Percentiles rank a stretch among this genome's conserved stretches.
phyloP scores from a whole-genome alignment of 2,888 invertebrate species.

The Melanophora roralis region DNA sequence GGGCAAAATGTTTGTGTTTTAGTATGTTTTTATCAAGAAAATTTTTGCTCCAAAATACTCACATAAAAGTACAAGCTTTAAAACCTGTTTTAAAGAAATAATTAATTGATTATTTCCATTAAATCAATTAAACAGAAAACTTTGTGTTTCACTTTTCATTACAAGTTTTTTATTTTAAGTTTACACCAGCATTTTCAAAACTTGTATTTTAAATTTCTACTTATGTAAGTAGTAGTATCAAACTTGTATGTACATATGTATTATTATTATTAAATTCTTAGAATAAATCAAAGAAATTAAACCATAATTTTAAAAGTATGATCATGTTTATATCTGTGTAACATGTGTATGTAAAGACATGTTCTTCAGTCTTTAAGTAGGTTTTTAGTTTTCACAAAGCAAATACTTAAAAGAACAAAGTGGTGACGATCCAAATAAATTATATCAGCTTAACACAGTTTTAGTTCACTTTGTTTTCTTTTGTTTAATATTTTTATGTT shows the following conservation, averaged over 20 bases:
- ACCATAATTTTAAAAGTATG: not conserved
- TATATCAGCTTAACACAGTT: constrained; percentile 33
- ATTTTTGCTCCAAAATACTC: too few species aligned
- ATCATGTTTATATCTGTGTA: not conserved
- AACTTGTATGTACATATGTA: too few species aligned
- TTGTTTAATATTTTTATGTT: not conserved
- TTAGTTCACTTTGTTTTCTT: constrained; percentile 4
- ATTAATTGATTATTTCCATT: not conserved
- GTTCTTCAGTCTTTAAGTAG: constrained; percentile 28
- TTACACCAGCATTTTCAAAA: not conserved
- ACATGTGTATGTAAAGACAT: not conserved
- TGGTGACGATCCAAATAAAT: constrained; percentile 45
- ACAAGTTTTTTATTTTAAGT: not conserved
- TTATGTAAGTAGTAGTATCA: too few species aligned
- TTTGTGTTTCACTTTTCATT: not conserved
- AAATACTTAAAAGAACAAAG: not conserved
- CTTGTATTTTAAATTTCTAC: too few species aligned
- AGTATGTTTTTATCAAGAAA: too few species aligned
- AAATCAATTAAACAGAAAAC: not conserved
- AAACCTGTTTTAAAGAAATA: not conserved
- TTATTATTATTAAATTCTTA: constrained; percentile 28
- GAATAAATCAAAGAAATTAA: constrained; percentile 11
- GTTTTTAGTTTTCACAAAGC: constrained; percentile 48
- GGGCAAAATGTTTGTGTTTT: too few species aligned
- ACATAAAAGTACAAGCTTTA: not conserved